Base-by-base conservation (phyloP, 2,888 invertebrate genomes). In the Protonemura montana region DNA sequence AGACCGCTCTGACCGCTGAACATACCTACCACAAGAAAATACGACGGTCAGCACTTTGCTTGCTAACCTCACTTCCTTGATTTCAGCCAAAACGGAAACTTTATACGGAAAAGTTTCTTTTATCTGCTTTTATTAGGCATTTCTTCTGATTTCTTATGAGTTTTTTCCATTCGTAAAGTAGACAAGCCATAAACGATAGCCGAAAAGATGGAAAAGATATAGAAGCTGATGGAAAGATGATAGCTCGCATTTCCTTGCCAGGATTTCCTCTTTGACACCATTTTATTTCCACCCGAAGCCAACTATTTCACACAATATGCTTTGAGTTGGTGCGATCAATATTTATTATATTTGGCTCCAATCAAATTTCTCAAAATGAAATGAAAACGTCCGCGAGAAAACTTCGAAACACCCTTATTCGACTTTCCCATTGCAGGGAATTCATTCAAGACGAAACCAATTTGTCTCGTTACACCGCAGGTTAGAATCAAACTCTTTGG, bases 41-140 rank as follows among this genome's bases (percentile, higher is more conserved):
- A 25, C 76, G 82, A 5, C 29, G 83, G 84, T 84, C 84, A 84
- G 84, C 84, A 84, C 76, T 84, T 76, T 84, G 28, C 84, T 76
- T 30, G 29, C 84, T 41, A 84, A 76, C 59, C 28, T 84, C 26
- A 76, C 59, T 29, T 27, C 26, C 84, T 84, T 76, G 76, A 16
- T 35, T 82, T 29, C 25, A 5, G 25, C 29, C 30, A 26, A 25
- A 76, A 76, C 25, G 84, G 21, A 84, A 84, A 59, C 76, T 84
- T 84, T 28, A 84, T 59, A 76, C 59, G 21, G 3, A 76, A 28
- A 84, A 84, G 28, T 84, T 76, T 21, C 59, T 84, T 84, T 84
- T 76, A 84, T 84, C 84, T 76, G n/a, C 21, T 59, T 84, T 76
- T 84, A 84, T 84, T 84, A 59, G 84, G 59, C 42, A 84, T 76